Evolutionary conservation across 2,113 vertebrate species (phyloP), one percentile per base, ranked within the genome.

Genomic region (Bombycilla garrulus): DNA sequence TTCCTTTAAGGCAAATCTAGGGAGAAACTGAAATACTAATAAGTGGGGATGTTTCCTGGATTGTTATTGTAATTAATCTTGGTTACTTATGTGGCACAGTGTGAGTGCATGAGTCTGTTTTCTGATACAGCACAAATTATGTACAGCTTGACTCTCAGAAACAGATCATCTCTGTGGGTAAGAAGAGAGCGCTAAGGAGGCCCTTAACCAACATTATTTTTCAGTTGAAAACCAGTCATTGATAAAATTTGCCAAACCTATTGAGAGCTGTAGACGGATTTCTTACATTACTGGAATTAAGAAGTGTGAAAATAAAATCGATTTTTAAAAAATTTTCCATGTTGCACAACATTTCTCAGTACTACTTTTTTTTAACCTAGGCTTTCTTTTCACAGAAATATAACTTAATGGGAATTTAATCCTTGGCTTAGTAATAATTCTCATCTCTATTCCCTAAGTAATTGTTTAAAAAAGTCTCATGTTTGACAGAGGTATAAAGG

Each of bases 231-330:
- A 89, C 33, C 10, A 45, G n/a, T 77, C 69, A 12, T 79, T 64
- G 10, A 19, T 51, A 47, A 87, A 71, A 90, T 78, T 60, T 80
- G 25, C 23, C 17, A 57, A 83, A 31, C 35, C 58, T 16, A 16
- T 66, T 94, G 72, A 93, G 44, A 73, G 20, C 50, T 95, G 17
- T 80, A 86, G 73, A 69, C 56, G 66, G 44, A 74, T 89, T 96
- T 92, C 79, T n/a, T 90, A 76, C 23, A 82, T 92, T 95, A 95
- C 70, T 94, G 65, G 36, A 95, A 91, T 95, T 70, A 95, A 95
- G 36, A 28, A 93, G 8, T 60, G 40, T 94, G 78, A 92, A 57
- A 84, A 78, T 90, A 92, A 84, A 86, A 84, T 83, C 69, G 60
- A 91, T 91, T 96, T 76, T 23, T 8, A 23, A 45, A 51, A 92